These are phyloP conservation scores for Coreius guichenoti DNA, from an alignment of 2,797 vertebrate genomes.

Conservation along the genomic window DNA sequence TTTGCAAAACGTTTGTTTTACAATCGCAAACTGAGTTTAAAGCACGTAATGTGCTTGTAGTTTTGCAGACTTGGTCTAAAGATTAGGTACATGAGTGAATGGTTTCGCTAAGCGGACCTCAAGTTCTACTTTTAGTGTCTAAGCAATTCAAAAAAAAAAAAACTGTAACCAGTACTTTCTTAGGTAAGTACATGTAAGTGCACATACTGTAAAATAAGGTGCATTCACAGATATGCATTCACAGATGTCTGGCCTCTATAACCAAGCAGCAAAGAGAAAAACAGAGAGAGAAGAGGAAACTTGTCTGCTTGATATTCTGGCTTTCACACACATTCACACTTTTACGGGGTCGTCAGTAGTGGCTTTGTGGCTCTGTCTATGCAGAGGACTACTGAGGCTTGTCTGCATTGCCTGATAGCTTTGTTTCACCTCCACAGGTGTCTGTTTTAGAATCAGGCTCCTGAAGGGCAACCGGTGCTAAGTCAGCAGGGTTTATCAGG, in stretches of 20 bases:
- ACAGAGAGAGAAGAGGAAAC: background rate
- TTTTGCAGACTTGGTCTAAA: no score
- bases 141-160: no score
- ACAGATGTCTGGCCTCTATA: background rate
- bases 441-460: conserved; percentile 71
- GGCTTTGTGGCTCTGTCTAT: background rate
- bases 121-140: no score
- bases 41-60: no score
- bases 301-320: background rate
- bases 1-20: no score
- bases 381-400: conserved; percentile 64
- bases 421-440: conserved; percentile 71
- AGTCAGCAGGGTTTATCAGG: conserved; percentile 64
- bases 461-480: conserved; percentile 67
- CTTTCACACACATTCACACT: conserved; percentile 13
- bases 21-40: no score
- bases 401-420: conserved; percentile 78
- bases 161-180: no score
- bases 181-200: no score
- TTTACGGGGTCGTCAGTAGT: background rate
- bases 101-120: no score
- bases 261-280: background rate
- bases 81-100: no score
- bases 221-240: background rate
- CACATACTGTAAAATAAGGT: no score